Conservation (phyloP, 2,888 invertebrate species). For the Buathra laborator region DNA sequence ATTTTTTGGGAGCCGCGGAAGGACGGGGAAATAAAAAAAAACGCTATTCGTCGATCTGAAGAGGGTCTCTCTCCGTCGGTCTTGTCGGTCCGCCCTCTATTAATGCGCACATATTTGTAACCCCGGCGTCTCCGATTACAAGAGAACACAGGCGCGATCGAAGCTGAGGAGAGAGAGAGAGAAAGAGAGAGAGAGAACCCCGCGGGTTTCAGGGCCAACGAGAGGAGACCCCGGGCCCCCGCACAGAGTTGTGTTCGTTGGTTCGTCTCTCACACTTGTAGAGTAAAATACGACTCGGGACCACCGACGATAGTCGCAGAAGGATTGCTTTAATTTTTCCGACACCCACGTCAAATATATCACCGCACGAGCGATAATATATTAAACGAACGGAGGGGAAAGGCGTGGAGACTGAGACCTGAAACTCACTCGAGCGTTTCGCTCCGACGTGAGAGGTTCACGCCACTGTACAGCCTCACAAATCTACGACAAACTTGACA, state of each 20-base stretch:
- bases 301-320: conserved; percentile 81
- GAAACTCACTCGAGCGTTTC: conserved; percentile 27
- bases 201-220: conserved; percentile 60
- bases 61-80: conserved; percentile 59
- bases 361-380: conserved; percentile 80
- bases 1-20: conserved; percentile 59
- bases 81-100: conserved; percentile 74
- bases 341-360: conserved; percentile 82
- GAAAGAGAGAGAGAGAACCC: conserved; percentile 36
- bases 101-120: conserved; percentile 84
- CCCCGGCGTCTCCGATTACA: conserved; percentile 83
- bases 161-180: conserved; percentile 18
- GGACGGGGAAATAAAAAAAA: conserved; percentile 22
- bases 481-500: neutral
- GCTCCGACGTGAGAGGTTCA: neutral
- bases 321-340: conserved; percentile 84
- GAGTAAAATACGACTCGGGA: conserved; percentile 72
- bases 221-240: conserved; percentile 34
- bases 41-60: conserved; percentile 53
- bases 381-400: conserved; percentile 71
- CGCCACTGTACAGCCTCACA: neutral
- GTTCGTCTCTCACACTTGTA: conserved; percentile 38
- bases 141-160: conserved; percentile 66
- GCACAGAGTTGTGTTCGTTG: conserved; percentile 41
- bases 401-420: conserved; percentile 5